Conservation (phyloP, 2,888 invertebrate species). For the Ophion obscuratus region DNA sequence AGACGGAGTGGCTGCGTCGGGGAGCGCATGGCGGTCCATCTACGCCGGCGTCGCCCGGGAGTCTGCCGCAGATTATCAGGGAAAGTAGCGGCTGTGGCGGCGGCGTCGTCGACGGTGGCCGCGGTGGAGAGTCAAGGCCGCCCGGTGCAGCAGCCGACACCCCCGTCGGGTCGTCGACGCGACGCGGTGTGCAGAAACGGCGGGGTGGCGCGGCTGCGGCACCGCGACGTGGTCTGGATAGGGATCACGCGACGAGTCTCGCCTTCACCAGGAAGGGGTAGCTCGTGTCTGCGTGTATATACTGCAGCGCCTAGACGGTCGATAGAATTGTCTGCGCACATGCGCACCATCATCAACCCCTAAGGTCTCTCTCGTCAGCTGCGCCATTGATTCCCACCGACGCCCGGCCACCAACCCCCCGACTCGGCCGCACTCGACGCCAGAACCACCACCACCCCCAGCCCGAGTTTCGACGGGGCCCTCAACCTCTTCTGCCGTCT, state of each 20-base stretch:
- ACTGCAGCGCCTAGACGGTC: constrained; percentile 79
- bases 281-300: constrained; percentile 78
- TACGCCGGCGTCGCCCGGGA: constrained; percentile 73
- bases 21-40: constrained; percentile 51
- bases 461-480: constrained; percentile 55
- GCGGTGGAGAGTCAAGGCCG: constrained; percentile 80
- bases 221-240: constrained; percentile 70
- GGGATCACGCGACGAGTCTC: constrained; percentile 72
- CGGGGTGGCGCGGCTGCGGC: constrained; percentile 65
- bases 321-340: constrained; percentile 84
- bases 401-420: constrained; percentile 63
- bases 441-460: constrained; percentile 42
- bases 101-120: constrained; percentile 45
- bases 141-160: constrained; percentile 71
- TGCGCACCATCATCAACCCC: constrained; percentile 74
- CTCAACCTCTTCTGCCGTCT: constrained; percentile 49
- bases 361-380: constrained; percentile 79
- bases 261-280: constrained; percentile 77
- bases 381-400: constrained; percentile 82
- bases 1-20: constrained; percentile 39
- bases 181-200: constrained; percentile 56
- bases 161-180: constrained; percentile 69
- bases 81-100: constrained; percentile 76
- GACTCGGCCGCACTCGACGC: constrained; percentile 51
- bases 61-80: constrained; percentile 79